Evolutionary conservation across 2,113 vertebrate species (phyloP).

Genomic region (Oxyruncus cristatus): DNA sequence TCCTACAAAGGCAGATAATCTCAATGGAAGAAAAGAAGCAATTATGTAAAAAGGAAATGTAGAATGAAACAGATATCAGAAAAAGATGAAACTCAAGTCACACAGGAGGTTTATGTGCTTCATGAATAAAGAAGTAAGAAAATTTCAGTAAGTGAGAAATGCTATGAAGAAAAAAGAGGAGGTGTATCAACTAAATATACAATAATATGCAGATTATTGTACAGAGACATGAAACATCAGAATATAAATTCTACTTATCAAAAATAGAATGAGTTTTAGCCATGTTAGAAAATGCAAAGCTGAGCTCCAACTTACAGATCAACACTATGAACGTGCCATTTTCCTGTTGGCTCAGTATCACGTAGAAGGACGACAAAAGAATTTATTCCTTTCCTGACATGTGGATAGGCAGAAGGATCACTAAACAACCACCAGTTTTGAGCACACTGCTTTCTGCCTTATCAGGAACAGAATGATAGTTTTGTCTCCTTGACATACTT

Average conservation of each 20-base stretch:
- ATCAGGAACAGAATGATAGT: background rate
- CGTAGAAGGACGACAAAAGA: background rate
- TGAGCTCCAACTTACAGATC: background rate
- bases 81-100: background rate
- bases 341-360: background rate
- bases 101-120: background rate
- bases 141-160: background rate
- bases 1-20: background rate
- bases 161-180: background rate
- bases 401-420: background rate
- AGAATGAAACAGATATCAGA: background rate
- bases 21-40: background rate
- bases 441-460: background rate
- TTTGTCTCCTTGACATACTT: conserved; percentile 45
- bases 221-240: background rate
- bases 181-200: background rate
- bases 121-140: background rate
- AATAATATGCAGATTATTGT: background rate
- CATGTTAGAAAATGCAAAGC: background rate
- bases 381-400: background rate
- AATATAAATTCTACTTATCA: background rate
- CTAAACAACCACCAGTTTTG: background rate
- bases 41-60: background rate
- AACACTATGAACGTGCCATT: background rate
- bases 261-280: background rate